A percentile compares a stretch with the other conserved stretches of the same genome.
Conservation (phyloP, 1,140 invertebrate species). For the Psilanteris sp. region DNA sequence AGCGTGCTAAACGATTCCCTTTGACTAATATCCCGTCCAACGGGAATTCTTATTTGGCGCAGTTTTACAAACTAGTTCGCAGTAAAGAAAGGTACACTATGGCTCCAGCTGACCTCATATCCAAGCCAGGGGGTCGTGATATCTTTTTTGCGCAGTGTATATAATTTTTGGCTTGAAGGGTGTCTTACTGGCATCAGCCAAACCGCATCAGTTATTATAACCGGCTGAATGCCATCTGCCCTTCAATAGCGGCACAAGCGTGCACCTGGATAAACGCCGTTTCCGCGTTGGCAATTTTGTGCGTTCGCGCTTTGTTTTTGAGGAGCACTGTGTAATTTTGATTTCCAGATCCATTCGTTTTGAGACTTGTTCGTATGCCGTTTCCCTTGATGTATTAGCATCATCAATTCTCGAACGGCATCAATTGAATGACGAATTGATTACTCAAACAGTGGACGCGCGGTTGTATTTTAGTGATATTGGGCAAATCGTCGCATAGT, state of each 20-base stretch:
- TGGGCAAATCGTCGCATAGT: constrained; percentile 30
- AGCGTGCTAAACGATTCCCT: too few species aligned
- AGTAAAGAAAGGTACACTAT: constrained; percentile 13
- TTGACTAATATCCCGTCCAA: too few species aligned
- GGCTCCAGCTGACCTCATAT: constrained; percentile 49
- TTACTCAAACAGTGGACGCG: constrained; percentile 31
- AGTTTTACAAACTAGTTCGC: constrained; percentile 29
- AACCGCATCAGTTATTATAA: constrained; percentile 59
- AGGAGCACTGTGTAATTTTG: constrained; percentile 28
- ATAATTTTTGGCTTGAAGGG: constrained; percentile 60
- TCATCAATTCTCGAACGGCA: constrained; percentile 42
- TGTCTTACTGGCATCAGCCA: constrained; percentile 40
- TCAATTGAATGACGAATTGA: constrained; percentile 55
- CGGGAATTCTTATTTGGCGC: constrained; percentile 15
- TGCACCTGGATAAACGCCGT: constrained; percentile 51
- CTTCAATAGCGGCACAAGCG: constrained; percentile 43
- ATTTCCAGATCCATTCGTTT: constrained; percentile 25
- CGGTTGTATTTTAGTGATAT: constrained; percentile 5
- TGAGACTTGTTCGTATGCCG: constrained; percentile 1
- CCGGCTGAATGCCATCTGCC: constrained; percentile 60
- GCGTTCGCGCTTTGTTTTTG: constrained; percentile 13
- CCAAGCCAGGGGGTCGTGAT: constrained; percentile 48
- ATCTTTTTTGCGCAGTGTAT: constrained; percentile 33
- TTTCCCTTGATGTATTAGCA: constrained; percentile 33
- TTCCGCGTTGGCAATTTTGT: constrained; percentile 21